Evolutionary conservation across 2,113 vertebrate genomes (phyloP), one percentile per base, ranked within the genome.

Genomic region (Zosterops borbonicus): DNA sequence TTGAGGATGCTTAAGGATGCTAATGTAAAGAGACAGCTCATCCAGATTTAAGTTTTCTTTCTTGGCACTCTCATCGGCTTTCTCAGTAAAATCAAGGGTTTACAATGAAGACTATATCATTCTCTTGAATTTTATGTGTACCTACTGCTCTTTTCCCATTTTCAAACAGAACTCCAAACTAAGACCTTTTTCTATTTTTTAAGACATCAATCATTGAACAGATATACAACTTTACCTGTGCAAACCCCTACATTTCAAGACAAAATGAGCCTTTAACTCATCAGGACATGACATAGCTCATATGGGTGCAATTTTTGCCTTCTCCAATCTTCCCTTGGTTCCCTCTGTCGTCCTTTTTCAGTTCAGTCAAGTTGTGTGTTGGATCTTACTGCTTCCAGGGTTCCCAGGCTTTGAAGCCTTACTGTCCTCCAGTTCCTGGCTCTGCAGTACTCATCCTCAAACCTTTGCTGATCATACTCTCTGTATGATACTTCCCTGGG

Each of bases 401-500:
- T 67, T 92, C 39, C 64, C 53, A 49, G 90, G 21, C 79, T 96
- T 93, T 96, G 88, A 96, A 95, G 90, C 74, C 44, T 70, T 65
- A 87, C 84, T 74, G 81, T 95, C 70, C 84, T 92, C 87, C 47
- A 92, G 88, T 69, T 95, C 83, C 55, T 86, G 85, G 65, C 89
- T 83, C 82, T 86, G 27, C 79, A 75, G 79, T 49, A 80, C 79
- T 91, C 85, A 71, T 80, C 55, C 71, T 80, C 82, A 95, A 88
- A 64, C 56, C 71, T 91, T 81, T 80, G 79, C 76, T 90, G 75
- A 93, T 94, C 79, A 31, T 44, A 89, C 82, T 73, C 62, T 68
- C 84, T 63, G 52, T 95, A 35, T 14, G 70, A 76, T 70, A 81
- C 82, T 90, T 90, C 88, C 85, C 87, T 3, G 9, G 79, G 60